Conservation (phyloP, 2,113 vertebrate species). For the Daubentonia madagascariensis region DNA sequence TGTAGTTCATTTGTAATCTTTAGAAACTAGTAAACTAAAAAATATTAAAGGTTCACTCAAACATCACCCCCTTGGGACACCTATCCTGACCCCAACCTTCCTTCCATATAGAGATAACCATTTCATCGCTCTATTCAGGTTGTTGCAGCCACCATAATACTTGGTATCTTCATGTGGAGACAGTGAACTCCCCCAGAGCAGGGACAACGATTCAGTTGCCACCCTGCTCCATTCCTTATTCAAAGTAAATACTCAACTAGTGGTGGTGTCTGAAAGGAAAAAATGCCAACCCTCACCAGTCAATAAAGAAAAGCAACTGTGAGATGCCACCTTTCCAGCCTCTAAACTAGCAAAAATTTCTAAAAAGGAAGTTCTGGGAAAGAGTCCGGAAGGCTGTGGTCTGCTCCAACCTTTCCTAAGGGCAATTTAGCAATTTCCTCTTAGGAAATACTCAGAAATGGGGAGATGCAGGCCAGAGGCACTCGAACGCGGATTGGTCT, state of each 20-base stretch:
- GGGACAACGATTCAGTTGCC: neutral
- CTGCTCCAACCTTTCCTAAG: neutral
- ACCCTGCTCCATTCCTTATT: neutral
- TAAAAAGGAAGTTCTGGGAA: neutral
- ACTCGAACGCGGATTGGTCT: fast-evolving
- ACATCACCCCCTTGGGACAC: neutral
- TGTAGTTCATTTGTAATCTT: neutral
- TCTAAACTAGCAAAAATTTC: neutral
- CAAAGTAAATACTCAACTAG: neutral
- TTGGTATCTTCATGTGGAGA: neutral
- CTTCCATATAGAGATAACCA: neutral
- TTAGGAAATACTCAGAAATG: neutral
- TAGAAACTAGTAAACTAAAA: neutral
- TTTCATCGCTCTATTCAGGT: neutral
- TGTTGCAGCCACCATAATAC: neutral
- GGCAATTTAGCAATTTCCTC: neutral
- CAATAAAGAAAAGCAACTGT: neutral
- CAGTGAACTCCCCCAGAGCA: neutral
- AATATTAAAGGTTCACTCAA: neutral
- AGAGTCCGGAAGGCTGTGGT: neutral
- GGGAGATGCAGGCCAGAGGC: no score
- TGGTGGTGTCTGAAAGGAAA: neutral
- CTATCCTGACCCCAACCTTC: neutral
- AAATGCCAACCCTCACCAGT: neutral
- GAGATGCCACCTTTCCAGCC: neutral